A percentile compares a stretch with the other conserved stretches of the same genome.
Evolutionary conservation across 2,797 vertebrate genomes (phyloP).

Genomic region (Notamacropus eugenii): DNA sequence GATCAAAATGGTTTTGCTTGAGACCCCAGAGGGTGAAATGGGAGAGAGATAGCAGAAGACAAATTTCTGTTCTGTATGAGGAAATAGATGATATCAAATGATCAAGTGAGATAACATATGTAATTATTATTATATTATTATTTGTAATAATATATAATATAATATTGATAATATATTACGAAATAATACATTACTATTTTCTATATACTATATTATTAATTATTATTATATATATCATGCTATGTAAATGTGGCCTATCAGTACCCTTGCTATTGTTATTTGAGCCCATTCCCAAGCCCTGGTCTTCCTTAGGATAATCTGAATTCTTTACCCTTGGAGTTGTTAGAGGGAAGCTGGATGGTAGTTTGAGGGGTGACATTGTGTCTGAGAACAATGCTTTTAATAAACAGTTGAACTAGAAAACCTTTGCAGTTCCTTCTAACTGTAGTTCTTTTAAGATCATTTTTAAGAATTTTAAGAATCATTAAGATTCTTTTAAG

Average conservation of each 20-base stretch:
- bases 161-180: too few relatives aligned
- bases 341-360: not conserved
- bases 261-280: not conserved
- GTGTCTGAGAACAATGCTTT: not conserved
- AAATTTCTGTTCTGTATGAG: not conserved
- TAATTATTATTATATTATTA: not conserved
- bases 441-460: not conserved
- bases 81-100: not conserved
- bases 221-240: not conserved
- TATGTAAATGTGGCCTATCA: not conserved
- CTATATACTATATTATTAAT: too few relatives aligned
- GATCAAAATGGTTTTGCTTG: not conserved
- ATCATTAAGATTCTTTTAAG: not conserved
- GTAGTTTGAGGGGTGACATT: not conserved
- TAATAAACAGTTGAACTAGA: not conserved
- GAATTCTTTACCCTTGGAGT: not conserved
- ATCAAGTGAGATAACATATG: not conserved
- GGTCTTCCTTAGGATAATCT: not conserved
- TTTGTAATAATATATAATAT: too few relatives aligned
- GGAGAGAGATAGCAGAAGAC: not conserved
- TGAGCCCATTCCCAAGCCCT: not conserved
- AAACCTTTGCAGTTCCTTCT: not conserved
- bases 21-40: not conserved
- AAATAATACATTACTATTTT: too few relatives aligned
- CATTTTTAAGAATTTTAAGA: not conserved